Base-by-base conservation (phyloP, 2,797 vertebrate species). In the Hozukius guyotensis region DNA sequence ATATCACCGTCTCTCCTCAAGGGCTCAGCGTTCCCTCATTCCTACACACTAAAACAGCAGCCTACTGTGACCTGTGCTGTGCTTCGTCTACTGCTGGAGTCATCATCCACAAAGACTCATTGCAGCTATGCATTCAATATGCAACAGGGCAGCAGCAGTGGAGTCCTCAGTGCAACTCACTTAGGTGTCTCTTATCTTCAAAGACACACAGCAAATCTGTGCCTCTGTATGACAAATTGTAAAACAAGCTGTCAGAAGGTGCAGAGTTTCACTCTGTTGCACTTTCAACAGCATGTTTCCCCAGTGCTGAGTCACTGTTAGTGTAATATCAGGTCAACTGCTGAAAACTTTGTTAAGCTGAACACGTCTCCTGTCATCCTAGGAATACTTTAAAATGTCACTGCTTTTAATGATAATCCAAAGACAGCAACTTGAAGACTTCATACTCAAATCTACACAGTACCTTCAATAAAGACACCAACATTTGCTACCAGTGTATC, bases 1-100 rank as follows among this genome's bases (percentile, higher is more conserved):
- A 90, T 92, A 83, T 81, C 84, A 76, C 63, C 24, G 49, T 78
- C 31, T 89, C 52, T 91, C 86, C 89, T 90, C 83, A 85, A 92
- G 90, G 83, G 84, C 86, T 87, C 91, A 89, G 83, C 65, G 71
- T 88, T 84, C 70, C 76, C 66, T 89, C 36, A 75, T 77, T 74
- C 71, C 79, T 66, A 42, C 75, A 66, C 66, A 83, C 34, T 69
- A 32, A 78, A 83, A 72, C 70, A 78, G 71, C 65, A 79, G 78
- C 61, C 82, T 66, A 81, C 75, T 63, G 42, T 81, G 88, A 87
- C 82, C 82, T 24, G 73, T 5, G 56, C 63, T 62, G 64, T 31
- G 66, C 36, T 59, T 76, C 24, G 22, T 65, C 52, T 61, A 20
- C 70, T 82, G 60, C 52, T 57, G 20, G 27, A 6, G 64, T 80